Evolutionary conservation across 2,888 invertebrate genomes (phyloP).

Genomic region (Drosophila recens): DNA sequence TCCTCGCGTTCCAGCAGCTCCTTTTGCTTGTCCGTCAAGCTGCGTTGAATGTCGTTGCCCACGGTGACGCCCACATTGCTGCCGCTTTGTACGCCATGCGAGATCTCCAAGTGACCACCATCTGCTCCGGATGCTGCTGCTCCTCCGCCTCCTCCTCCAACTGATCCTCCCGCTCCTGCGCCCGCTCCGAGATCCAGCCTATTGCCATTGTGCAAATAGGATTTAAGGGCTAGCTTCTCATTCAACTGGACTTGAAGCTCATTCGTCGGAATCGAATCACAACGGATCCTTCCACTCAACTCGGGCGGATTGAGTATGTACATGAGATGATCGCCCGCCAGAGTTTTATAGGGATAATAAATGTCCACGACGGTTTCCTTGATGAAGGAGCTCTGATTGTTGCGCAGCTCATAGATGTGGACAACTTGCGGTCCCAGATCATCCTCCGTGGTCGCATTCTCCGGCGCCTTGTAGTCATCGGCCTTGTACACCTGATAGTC

Average conservation of each 20-base stretch:
- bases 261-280: slow-evolving; percentile 91
- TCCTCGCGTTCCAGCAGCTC: slow-evolving; percentile 83
- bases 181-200: background rate
- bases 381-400: slow-evolving; percentile 94
- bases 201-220: slow-evolving; percentile 74
- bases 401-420: slow-evolving; percentile 95
- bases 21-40: slow-evolving; percentile 83
- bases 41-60: slow-evolving; percentile 43
- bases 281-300: slow-evolving; percentile 90
- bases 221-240: slow-evolving; percentile 82
- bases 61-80: slow-evolving; percentile 60
- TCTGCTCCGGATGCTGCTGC: slow-evolving; percentile 13
- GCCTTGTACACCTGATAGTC: slow-evolving; percentile 92
- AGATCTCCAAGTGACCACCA: slow-evolving; percentile 66
- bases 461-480: slow-evolving; percentile 87
- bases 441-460: slow-evolving; percentile 88
- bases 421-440: slow-evolving; percentile 95
- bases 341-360: slow-evolving; percentile 94
- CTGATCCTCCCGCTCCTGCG: slow-evolving; percentile 1
- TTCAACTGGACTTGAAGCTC: slow-evolving; percentile 84
- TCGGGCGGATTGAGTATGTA: slow-evolving; percentile 94
- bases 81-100: slow-evolving; percentile 42
- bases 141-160: slow-evolving; percentile 7
- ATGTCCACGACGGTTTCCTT: slow-evolving; percentile 93
- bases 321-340: slow-evolving; percentile 90